Conservation (phyloP, 2,888 invertebrate species). For the Tortrix viridana region DNA sequence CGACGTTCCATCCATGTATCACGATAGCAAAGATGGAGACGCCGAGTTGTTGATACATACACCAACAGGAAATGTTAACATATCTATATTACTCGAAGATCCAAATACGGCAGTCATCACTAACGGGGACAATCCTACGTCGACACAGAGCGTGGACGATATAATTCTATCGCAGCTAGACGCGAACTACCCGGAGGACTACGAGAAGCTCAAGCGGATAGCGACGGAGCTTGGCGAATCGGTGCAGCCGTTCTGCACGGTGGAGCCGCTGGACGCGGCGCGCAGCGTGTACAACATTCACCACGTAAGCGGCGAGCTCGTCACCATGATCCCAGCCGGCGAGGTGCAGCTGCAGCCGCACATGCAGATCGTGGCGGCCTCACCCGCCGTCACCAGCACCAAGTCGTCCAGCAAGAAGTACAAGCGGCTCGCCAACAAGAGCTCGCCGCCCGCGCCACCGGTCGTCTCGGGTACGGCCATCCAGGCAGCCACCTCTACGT, state of each 20-base stretch:
- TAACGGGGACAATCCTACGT: slow-evolving; percentile 81
- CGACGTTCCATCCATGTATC: slow-evolving; percentile 84
- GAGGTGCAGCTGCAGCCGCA: slow-evolving; percentile 77
- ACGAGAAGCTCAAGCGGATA: slow-evolving; percentile 93
- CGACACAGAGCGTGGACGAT: slow-evolving; percentile 88
- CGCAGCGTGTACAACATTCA: slow-evolving; percentile 83
- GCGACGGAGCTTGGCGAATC: slow-evolving; percentile 92
- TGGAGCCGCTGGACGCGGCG: slow-evolving; percentile 80
- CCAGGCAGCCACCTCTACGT: slow-evolving; percentile 85
- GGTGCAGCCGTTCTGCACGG: slow-evolving; percentile 88
- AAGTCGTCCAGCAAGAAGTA: slow-evolving; percentile 88
- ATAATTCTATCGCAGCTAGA: slow-evolving; percentile 88
- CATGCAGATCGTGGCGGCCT: slow-evolving; percentile 83
- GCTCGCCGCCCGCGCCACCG: slow-evolving; percentile 71
- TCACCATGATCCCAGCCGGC: slow-evolving; percentile 78
- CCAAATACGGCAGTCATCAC: slow-evolving; percentile 70
- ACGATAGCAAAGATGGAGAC: slow-evolving; percentile 68
- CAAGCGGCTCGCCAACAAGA: slow-evolving; percentile 85
- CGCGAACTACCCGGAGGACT: slow-evolving; percentile 89
- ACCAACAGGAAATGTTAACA: slow-evolving; percentile 71
- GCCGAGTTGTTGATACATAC: slow-evolving; percentile 73
- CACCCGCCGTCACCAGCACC: slow-evolving; percentile 85
- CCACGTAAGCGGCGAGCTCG: slow-evolving; percentile 76
- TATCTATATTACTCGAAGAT: slow-evolving; percentile 79
- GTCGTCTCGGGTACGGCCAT: slow-evolving; percentile 68